Base-by-base conservation (phyloP, 2,113 vertebrate genomes). In the Agelaius phoeniceus region DNA sequence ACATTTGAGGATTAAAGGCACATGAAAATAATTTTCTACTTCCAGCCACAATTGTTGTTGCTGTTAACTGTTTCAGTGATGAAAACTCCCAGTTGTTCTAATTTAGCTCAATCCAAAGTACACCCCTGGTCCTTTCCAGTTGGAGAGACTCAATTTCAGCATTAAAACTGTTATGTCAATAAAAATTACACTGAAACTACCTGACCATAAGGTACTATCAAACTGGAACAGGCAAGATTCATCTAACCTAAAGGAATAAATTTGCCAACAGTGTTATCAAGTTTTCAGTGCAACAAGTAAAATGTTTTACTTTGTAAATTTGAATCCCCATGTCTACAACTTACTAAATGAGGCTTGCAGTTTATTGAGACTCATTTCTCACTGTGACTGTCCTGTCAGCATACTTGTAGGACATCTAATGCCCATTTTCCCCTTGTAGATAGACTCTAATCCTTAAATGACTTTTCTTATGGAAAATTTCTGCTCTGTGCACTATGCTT, bases 71-170 rank as follows among this genome's bases (percentile, higher is more conserved):
- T 63, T 88, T 71, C 44, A 84, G 33, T 44, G 39, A 76, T 55
- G 39, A 93, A 94, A 94, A 92, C 3, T 4, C 12, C 41, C n/a
- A 66, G 1, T 28, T 76, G 4, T 67, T 92, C 26, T 33, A 51
- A 51, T 80, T 80, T 74, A 62, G 23, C 31, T 74, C 51, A 66
- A 33, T 30, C 15, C 55, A 46, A 85, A 69, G 12, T 28, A 48
- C 12, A 31, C 4, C 7, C 7, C 21, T 5, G 3, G 2, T 5
- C 24, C 5, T 27, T 75, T 61, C n/a, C 48, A 51, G 11, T 1
- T 33, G 19, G 39, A 44, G 6, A 88, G 80, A 52, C 6, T 83
- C 59, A 63, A 48, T 83, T 94, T 87, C 57, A 66, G 10, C 51
- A 35, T 51, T 62, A 80, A 85, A 69, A 55, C 20, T 2, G 0